A percentile compares a stretch with the other conserved stretches of the same genome.
Conservation (phyloP, 2,888 invertebrate species). For the Tenthredo amoena region DNA sequence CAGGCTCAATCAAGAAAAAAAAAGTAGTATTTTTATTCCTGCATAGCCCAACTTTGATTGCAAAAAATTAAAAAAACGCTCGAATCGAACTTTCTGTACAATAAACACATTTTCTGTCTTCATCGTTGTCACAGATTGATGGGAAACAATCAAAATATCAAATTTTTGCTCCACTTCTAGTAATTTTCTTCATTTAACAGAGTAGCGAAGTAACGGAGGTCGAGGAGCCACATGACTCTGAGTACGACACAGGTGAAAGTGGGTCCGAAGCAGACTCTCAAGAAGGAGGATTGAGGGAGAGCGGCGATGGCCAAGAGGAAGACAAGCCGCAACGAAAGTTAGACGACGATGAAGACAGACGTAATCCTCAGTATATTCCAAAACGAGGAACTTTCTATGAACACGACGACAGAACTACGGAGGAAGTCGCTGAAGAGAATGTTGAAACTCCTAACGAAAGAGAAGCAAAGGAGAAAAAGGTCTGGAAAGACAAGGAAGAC, state of each 20-base stretch:
- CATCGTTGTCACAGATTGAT: neutral
- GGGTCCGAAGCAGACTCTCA: slow-evolving; percentile 74
- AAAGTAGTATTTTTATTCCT: neutral
- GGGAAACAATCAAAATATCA: neutral
- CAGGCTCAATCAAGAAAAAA: neutral
- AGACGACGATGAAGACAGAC: slow-evolving; percentile 95
- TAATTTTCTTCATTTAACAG: slow-evolving; percentile 61
- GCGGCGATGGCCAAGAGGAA: slow-evolving; percentile 77
- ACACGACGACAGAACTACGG: slow-evolving; percentile 94
- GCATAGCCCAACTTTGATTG: too few relatives aligned
- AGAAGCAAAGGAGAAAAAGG: slow-evolving; percentile 76
- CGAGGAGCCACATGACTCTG: slow-evolving; percentile 73
- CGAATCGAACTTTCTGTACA: neutral
- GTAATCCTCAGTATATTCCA: slow-evolving; percentile 98
- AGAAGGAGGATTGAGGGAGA: slow-evolving; percentile 73
- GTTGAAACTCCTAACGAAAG: slow-evolving; percentile 69
- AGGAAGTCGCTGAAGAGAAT: slow-evolving; percentile 77
- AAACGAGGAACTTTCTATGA: slow-evolving; percentile 98
- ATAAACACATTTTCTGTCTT: neutral
- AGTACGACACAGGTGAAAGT: slow-evolving; percentile 73
- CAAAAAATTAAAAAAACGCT: too few relatives aligned
- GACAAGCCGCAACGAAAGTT: slow-evolving; percentile 85
- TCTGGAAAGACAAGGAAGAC: slow-evolving; percentile 83
- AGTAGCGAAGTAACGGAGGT: slow-evolving; percentile 73
- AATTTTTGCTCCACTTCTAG: neutral